A percentile compares a stretch with the other conserved stretches of the same genome.
Evolutionary conservation across 2,797 vertebrate genomes (phyloP).

Genomic region (Channa striata): DNA sequence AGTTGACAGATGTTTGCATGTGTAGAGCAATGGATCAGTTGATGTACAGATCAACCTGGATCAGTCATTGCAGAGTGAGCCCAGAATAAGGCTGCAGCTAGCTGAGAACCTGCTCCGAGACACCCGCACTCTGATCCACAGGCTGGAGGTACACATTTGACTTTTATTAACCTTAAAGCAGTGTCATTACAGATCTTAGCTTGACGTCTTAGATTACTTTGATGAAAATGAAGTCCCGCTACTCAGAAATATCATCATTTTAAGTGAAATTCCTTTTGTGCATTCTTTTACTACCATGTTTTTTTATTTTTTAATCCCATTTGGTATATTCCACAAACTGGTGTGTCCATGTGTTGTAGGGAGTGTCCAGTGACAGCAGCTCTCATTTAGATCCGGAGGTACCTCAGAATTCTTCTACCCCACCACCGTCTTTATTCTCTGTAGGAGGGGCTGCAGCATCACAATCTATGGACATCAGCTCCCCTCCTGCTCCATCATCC

Average conservation of each 20-base stretch:
- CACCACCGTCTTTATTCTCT: conserved; percentile 31
- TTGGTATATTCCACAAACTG: neutral
- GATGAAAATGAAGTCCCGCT: too few relatives aligned
- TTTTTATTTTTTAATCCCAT: too few relatives aligned
- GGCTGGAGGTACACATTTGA: conserved; percentile 83
- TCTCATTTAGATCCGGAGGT: conserved; percentile 54
- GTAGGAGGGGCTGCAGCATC: conserved; percentile 9
- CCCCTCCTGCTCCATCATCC: conserved; percentile 57
- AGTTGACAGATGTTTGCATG: conserved; percentile 27
- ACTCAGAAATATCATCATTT: too few relatives aligned
- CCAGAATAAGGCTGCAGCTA: conserved; percentile 88
- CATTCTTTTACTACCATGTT: too few relatives aligned
- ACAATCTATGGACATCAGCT: conserved; percentile 62
- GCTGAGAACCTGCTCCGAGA: conserved; percentile 90
- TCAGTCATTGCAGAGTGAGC: conserved; percentile 85
- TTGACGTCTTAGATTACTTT: too few relatives aligned
- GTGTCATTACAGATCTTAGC: neutral
- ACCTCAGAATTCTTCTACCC: conserved; percentile 56
- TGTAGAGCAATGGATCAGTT: conserved; percentile 82
- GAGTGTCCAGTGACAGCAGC: conserved; percentile 60
- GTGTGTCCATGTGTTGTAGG: conserved; percentile 50
- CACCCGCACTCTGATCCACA: conserved; percentile 82
- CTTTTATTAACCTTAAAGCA: neutral
- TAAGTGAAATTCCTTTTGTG: too few relatives aligned
- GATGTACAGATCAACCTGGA: conserved; percentile 91